phyloP scores from a whole-genome alignment of 2,888 invertebrate species.

The Byasa hedistus region DNA sequence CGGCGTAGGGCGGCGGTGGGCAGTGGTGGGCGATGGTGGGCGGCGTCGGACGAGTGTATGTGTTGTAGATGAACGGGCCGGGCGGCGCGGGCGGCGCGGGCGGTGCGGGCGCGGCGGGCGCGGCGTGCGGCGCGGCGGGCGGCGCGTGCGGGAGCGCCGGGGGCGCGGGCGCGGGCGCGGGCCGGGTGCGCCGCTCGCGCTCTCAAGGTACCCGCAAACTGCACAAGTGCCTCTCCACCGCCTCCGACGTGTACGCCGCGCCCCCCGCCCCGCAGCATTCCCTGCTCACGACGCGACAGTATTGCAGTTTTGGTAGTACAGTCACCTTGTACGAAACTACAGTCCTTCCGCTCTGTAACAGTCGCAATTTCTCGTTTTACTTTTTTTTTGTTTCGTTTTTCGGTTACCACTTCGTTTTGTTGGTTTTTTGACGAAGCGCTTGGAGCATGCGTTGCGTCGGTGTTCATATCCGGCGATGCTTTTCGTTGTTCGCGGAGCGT shows the following conservation, averaged over 20 bases:
- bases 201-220: conserved; percentile 96
- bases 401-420: conserved; percentile 46
- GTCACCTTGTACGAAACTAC: conserved; percentile 80
- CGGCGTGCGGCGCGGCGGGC: conserved; percentile 78
- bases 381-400: conserved; percentile 37
- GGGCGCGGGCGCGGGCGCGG: conserved; percentile 71
- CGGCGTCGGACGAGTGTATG: conserved; percentile 35
- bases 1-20: conserved; percentile 22
- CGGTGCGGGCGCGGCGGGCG: conserved; percentile 42
- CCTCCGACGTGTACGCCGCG: conserved; percentile 88
- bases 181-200: conserved; percentile 80
- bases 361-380: conserved; percentile 70
- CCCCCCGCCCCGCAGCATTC: conserved; percentile 82
- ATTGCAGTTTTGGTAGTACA: conserved; percentile 97
- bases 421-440: conserved; percentile 36
- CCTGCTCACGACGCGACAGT: conserved; percentile 92
- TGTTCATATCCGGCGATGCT: conserved; percentile 21
- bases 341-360: conserved; percentile 69
- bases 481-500: conserved; percentile 15
- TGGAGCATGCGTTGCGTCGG: conserved; percentile 27
- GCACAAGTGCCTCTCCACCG: conserved; percentile 94
- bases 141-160: conserved; percentile 54
- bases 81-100: conserved; percentile 42
- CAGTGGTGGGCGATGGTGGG: conserved; percentile 34
- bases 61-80: conserved; percentile 82